Evolutionary conservation across 2,113 vertebrate genomes (phyloP).

Genomic region (Microcebus murinus): DNA sequence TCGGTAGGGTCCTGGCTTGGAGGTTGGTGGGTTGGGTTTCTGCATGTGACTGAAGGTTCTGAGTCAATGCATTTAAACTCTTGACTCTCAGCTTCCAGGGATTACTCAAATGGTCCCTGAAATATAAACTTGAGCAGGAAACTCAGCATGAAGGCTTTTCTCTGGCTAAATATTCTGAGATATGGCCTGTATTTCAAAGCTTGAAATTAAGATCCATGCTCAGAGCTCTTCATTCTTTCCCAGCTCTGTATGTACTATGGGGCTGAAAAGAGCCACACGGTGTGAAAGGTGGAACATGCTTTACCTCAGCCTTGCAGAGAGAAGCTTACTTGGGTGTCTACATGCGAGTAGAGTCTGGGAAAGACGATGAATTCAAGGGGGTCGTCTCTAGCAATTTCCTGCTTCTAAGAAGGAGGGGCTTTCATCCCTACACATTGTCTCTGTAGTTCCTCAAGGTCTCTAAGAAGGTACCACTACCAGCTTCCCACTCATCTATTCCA

Average conservation of each 20-base stretch:
- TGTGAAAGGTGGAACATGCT: not conserved
- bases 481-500: not conserved
- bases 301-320: conserved; percentile 37
- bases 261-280: conserved; percentile 37
- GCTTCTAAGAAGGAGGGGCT: not conserved
- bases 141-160: conserved; percentile 25
- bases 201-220: conserved; percentile 47
- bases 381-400: not conserved
- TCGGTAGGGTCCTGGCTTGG: not conserved
- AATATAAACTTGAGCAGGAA: conserved; percentile 41
- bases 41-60: not conserved
- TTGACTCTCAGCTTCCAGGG: conserved; percentile 11
- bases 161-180: conserved; percentile 56
- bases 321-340: not conserved
- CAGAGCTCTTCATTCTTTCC: conserved; percentile 15
- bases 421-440: not conserved
- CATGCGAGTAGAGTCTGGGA: not conserved
- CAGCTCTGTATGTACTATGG: not conserved
- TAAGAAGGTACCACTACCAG: not conserved
- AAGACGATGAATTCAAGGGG: not conserved
- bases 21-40: conserved; percentile 23
- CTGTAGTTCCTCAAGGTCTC: not conserved
- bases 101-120: conserved; percentile 31
- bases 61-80: not conserved
- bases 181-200: conserved; percentile 37